Evolutionary conservation across 2,797 vertebrate species (phyloP), one percentile per base, ranked within the genome.

Genomic region (Myoxocephalus aenaeus): DNA sequence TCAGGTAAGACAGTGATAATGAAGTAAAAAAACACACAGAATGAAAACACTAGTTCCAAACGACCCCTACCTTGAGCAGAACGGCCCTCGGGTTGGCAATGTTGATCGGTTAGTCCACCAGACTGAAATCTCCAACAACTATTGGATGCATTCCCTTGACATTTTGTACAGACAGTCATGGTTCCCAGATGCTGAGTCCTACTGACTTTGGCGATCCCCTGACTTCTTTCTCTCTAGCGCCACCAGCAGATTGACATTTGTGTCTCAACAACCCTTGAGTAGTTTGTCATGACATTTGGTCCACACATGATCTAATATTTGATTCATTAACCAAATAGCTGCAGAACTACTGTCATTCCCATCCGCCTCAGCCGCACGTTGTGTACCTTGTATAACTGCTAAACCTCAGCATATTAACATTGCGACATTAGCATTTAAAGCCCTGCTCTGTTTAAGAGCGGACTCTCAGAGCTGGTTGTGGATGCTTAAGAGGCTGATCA

Each of bases 1-100:
- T 87, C 93, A 90, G 96, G 97, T 98, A 93, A 96, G 81, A 62
- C 56, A 42, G 15, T 42, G 8, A 20, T 29, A 66, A 65, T 7
- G 2, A 38, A 18, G 20, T 2, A 53, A 36, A 29, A 42, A 79
- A 29, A 12, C 4, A 17, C 9, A 46, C 15, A 65, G 20, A 59
- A 34, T 29, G 17, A 25, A 50, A 51, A 73, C 22, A 40, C 58
- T 22, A 20, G 17, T 48, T 34, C 40, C 38, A 29, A 4, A 34
- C 9, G 0, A 65, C 46, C 40, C 0, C 29, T 18, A 12, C 32
- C 25, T 12, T 18, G 42, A 8, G 3, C 10, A 18, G 20, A 11
- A 27, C 5, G 40, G 40, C n/a, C 25, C 5, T 22, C 59, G 5
- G 29, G 40, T 34, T 0, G 54, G 54, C 27, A 4, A 6, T 18